Conservation (phyloP, 1,140 invertebrate genomes). For the Helicorthomorpha holstii region DNA sequence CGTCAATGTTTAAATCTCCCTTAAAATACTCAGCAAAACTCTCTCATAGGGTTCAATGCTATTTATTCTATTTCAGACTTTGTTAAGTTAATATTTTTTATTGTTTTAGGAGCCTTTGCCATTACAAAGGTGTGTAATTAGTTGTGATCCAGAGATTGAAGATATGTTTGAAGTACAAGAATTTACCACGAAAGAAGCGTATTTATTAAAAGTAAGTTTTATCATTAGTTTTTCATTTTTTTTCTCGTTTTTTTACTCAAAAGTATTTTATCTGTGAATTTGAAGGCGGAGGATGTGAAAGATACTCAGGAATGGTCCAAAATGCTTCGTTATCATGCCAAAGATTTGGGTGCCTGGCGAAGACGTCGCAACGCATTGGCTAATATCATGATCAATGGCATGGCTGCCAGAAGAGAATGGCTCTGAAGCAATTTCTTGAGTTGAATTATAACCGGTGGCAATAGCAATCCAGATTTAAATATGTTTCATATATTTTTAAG, state of each 20-base stretch:
- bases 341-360: conserved; percentile 78
- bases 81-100: conserved; percentile 2
- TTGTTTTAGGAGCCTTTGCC: conserved; percentile 56
- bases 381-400: conserved; percentile 89
- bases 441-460: too few species aligned
- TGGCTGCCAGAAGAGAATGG: conserved; percentile 22
- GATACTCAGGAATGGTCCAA: conserved; percentile 74
- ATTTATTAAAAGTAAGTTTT: conserved; percentile 69
- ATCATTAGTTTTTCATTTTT: too few species aligned
- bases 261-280: conserved; percentile 18
- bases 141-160: conserved; percentile 66
- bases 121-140: conserved; percentile 75
- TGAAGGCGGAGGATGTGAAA: conserved; percentile 67
- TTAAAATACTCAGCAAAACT: too few species aligned
- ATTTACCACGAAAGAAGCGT: conserved; percentile 77
- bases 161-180: conserved; percentile 93
- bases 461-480: too few species aligned
- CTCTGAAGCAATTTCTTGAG: too few species aligned
- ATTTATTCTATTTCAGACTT: conserved; percentile 4
- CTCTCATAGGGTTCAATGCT: not conserved
- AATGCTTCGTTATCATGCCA: conserved; percentile 71
- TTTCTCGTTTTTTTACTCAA: not conserved
- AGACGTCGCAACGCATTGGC: conserved; percentile 75
- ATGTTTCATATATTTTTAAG: too few species aligned
- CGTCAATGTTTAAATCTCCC: too few species aligned